phyloP scores from a whole-genome alignment of 92 coral and sea anemone species.

The Diadumene lineata region DNA sequence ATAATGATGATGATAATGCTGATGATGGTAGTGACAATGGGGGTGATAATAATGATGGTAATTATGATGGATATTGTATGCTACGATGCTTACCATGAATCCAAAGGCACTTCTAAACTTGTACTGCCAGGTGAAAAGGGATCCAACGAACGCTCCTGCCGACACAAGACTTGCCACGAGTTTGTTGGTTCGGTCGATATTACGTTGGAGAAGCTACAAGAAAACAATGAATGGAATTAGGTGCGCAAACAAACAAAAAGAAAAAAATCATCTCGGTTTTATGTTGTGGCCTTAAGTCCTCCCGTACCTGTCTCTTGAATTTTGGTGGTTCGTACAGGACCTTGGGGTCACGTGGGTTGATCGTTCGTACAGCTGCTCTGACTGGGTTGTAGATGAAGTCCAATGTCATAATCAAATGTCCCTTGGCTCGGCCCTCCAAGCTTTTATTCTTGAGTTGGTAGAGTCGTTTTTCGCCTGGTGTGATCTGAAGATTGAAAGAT shows the following conservation, averaged over 20 bases:
- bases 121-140: conserved; percentile 99
- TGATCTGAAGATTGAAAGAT: conserved; percentile 70
- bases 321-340: conserved; percentile 79
- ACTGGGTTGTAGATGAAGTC: conserved; percentile 91
- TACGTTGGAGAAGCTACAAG: conserved; percentile 87
- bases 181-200: conserved; percentile 96
- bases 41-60: too few relatives aligned
- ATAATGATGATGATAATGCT: too few relatives aligned
- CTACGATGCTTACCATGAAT: conserved; percentile 80
- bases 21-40: too few relatives aligned
- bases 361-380: conserved; percentile 90
- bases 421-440: conserved; percentile 91
- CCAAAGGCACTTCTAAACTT: conserved; percentile 96
- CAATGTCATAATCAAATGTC: conserved; percentile 90
- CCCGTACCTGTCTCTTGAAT: conserved; percentile 90
- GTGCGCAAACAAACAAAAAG: neutral
- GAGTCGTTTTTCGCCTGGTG: conserved; percentile 90
- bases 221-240: neutral
- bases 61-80: too few relatives aligned
- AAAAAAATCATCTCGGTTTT: neutral
- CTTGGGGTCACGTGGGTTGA: conserved; percentile 95
- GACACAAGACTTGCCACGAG: conserved; percentile 92
- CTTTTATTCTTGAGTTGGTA: conserved; percentile 95
- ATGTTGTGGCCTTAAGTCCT: too few relatives aligned
- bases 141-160: conserved; percentile 90